phyloP scores from a whole-genome alignment of 2,113 vertebrate genomes.

The Ailurus styani region DNA sequence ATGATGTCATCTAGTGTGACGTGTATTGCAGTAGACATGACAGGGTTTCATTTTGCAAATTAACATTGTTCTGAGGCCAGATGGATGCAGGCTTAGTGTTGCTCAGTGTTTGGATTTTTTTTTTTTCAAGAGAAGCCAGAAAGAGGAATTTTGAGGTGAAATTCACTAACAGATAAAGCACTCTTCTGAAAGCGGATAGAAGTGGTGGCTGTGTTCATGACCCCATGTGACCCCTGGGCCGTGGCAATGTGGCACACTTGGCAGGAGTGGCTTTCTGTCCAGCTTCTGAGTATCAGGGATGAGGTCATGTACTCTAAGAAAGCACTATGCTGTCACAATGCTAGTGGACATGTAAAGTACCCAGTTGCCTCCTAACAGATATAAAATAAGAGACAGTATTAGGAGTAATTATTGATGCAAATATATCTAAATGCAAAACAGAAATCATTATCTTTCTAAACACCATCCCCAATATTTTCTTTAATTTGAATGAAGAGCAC shows the following conservation, averaged over 20 bases:
- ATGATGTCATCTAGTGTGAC: background rate
- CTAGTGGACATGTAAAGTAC: background rate
- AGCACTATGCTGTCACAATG: background rate
- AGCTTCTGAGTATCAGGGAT: background rate
- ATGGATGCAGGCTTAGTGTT: background rate
- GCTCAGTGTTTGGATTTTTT: background rate
- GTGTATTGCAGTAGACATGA: background rate
- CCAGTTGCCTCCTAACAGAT: background rate
- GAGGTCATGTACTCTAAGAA: background rate
- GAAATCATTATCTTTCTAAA: background rate
- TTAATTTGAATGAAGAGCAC: background rate
- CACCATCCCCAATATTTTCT: background rate
- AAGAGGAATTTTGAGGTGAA: background rate
- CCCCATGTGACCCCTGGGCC: fast-evolving
- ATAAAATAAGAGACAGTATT: background rate
- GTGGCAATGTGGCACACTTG: fast-evolving
- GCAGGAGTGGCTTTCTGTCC: background rate
- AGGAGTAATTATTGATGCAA: background rate
- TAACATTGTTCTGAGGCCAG: background rate
- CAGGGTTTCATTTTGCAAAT: background rate
- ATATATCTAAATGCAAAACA: background rate
- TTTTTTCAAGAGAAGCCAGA: background rate
- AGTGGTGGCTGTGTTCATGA: background rate
- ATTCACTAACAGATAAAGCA: background rate
- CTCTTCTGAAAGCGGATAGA: background rate